These are phyloP conservation scores for Dascyllus trimaculatus DNA, from an alignment of 2,113 vertebrate species.

Conservation along the genomic window DNA sequence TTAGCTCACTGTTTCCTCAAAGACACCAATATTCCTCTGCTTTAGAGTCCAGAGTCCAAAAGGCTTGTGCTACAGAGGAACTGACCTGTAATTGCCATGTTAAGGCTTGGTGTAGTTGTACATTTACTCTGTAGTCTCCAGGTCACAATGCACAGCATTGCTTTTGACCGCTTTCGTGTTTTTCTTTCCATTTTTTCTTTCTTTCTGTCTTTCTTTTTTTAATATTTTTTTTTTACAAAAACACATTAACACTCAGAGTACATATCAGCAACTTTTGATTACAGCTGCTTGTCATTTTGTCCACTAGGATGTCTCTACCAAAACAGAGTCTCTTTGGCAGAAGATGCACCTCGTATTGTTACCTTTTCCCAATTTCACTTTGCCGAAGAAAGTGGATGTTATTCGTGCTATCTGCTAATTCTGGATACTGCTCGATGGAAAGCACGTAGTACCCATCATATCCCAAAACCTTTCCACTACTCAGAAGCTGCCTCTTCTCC, in stretches of 20 bases:
- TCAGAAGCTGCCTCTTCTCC: slow-evolving; percentile 97
- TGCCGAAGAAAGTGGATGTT: slow-evolving; percentile 99
- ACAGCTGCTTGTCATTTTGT: slow-evolving; percentile 53
- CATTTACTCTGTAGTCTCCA: slow-evolving; percentile 78
- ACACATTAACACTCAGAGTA: slow-evolving; percentile 69
- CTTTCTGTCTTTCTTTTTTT: neutral
- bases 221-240: slow-evolving; percentile 65
- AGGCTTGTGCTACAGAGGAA: slow-evolving; percentile 91
- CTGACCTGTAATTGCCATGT: slow-evolving; percentile 88
- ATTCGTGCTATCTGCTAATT: slow-evolving; percentile 96
- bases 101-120: slow-evolving; percentile 88
- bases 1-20: slow-evolving; percentile 81
- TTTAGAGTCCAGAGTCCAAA: slow-evolving; percentile 86
- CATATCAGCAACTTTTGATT: slow-evolving; percentile 57
- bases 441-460: slow-evolving; percentile 99
- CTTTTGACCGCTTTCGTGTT: slow-evolving; percentile 54
- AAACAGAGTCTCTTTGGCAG: slow-evolving; percentile 88
- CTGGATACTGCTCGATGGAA: slow-evolving; percentile 98
- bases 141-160: slow-evolving; percentile 90
- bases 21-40: slow-evolving; percentile 84
- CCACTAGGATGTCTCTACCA: slow-evolving; percentile 73
- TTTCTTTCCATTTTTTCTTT: neutral
- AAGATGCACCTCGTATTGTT: slow-evolving; percentile 87
- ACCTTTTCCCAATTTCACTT: slow-evolving; percentile 99
- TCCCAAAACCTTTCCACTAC: slow-evolving; percentile 94